Evolutionary conservation across 2,888 invertebrate species (phyloP).

Genomic region (Coleophora deauratella): DNA sequence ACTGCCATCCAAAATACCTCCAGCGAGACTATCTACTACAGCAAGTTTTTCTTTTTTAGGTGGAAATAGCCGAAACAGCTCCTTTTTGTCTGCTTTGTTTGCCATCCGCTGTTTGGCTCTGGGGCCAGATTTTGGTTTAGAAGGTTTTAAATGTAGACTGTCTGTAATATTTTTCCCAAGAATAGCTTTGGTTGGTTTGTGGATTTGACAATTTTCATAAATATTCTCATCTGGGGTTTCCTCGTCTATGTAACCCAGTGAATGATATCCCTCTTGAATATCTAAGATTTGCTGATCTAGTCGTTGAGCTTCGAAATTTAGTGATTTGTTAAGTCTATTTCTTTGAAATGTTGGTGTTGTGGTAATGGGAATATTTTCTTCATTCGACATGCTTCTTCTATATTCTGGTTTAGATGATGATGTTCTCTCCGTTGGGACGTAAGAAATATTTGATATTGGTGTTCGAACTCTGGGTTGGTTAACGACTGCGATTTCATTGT

Average conservation of each 20-base stretch:
- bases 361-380: conserved; percentile 43
- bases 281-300: conserved; percentile 67
- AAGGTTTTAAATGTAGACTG: conserved; percentile 60
- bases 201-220: conserved; percentile 37
- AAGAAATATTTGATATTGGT: conserved; percentile 62
- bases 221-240: conserved; percentile 34
- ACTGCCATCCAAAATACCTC: conserved; percentile 51
- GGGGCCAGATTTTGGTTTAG: conserved; percentile 50
- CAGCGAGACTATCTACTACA: conserved; percentile 44
- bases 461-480: conserved; percentile 67
- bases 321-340: conserved; percentile 63
- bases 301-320: conserved; percentile 63
- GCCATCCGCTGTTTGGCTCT: conserved; percentile 61
- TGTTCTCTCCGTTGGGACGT: conserved; percentile 54
- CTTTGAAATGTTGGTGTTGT: conserved; percentile 65
- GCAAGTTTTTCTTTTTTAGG: conserved; percentile 51
- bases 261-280: conserved; percentile 64
- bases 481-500: conserved; percentile 64
- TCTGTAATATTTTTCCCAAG: conserved; percentile 67
- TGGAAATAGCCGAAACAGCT: conserved; percentile 56
- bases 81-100: conserved; percentile 48
- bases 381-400: conserved; percentile 54
- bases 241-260: conserved; percentile 63
- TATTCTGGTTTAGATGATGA: conserved; percentile 41
- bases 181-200: conserved; percentile 58